Evolutionary conservation across 2,797 vertebrate species (phyloP).

Genomic region (Alcedo atthis): DNA sequence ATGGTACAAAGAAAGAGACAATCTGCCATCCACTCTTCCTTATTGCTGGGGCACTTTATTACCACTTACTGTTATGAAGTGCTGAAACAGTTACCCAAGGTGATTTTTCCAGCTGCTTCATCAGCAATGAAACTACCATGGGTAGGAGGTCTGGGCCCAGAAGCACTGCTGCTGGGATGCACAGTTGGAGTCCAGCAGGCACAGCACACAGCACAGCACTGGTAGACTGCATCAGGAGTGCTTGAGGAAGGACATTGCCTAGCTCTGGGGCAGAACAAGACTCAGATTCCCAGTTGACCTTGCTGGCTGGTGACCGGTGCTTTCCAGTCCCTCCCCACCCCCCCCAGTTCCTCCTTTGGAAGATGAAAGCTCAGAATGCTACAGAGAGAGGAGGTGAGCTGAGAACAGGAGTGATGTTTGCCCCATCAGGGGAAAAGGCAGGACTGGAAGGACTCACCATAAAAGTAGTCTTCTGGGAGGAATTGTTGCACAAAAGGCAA

Average conservation of each 20-base stretch:
- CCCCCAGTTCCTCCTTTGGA: neutral
- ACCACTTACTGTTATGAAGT: neutral
- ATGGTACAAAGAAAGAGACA: neutral
- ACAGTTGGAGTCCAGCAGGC: neutral
- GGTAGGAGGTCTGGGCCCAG: neutral
- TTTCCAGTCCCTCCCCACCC: neutral
- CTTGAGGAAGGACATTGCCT: neutral
- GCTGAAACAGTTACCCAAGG: neutral
- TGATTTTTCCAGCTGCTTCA: neutral
- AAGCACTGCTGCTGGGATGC: rapidly evolving
- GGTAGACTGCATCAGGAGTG: rapidly evolving
- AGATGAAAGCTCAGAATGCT: neutral
- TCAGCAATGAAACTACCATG: neutral
- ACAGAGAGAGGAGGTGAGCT: neutral
- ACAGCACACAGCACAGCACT: neutral
- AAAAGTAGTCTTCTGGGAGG: neutral
- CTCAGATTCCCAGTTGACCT: neutral
- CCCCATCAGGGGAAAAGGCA: neutral
- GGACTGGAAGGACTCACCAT: neutral
- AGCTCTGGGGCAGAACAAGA: neutral
- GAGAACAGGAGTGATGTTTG: neutral
- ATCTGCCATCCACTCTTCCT: neutral
- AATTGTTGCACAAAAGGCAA: neutral
- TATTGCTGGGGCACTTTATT: neutral
- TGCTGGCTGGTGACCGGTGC: neutral